phyloP scores from a whole-genome alignment of 2,113 vertebrate genomes.

The Dasyurus viverrinus region DNA sequence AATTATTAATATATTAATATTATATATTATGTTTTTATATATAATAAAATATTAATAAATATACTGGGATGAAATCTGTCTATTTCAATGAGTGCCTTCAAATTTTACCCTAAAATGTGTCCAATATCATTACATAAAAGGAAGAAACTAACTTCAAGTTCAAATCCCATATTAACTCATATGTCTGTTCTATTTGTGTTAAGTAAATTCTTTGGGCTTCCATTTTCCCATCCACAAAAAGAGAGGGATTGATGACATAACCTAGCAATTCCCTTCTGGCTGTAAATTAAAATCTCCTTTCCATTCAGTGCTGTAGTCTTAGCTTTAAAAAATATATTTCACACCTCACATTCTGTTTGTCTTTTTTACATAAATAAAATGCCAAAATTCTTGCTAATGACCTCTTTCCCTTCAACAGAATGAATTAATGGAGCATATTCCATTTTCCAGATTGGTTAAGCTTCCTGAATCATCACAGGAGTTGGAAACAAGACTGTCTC shows the following conservation, averaged over 20 bases:
- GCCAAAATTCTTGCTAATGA: constrained; percentile 6
- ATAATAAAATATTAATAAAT: not conserved
- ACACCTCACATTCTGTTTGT: constrained; percentile 18
- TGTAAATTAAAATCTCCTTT: not conserved
- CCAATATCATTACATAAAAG: not conserved
- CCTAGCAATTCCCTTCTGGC: not conserved
- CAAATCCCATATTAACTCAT: not conserved
- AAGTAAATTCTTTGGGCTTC: not conserved
- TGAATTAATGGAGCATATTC: constrained; percentile 16
- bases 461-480: constrained; percentile 2
- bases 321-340: constrained; percentile 19
- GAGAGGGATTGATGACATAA: not conserved
- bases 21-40: no score
- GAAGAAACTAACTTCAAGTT: not conserved
- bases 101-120: not conserved
- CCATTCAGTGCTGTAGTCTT: constrained; percentile 19
- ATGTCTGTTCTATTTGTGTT: not conserved
- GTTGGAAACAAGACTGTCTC: not conserved
- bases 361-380: constrained; percentile 4
- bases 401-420: constrained; percentile 5
- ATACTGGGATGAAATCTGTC: not conserved
- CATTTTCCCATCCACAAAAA: not conserved
- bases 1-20: no score
- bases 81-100: not conserved
- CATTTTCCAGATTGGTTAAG: constrained; percentile 39